Evolutionary conservation across 2,888 invertebrate species (phyloP), one percentile per base, ranked within the genome.

Genomic region (Aphidoletes aphidimyza): DNA sequence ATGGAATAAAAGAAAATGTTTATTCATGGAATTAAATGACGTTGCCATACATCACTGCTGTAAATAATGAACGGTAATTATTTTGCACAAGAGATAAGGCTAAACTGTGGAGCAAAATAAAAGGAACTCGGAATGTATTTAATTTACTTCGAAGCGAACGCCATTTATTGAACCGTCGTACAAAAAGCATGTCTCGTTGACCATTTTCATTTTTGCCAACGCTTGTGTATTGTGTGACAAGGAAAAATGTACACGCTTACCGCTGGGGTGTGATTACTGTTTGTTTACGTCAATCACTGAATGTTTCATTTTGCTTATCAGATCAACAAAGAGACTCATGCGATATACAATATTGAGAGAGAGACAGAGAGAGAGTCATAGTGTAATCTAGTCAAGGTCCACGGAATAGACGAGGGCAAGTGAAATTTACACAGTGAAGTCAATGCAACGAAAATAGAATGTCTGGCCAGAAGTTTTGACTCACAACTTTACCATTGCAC

Each of bases 51-150:
- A 69, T 69, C 69, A 69, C 30, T n/a, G 17, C 14, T 9, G 30
- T 30, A 69, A 69, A 69, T 69, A 69, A 69, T 69, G 69, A 69
- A 69, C 69, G 69, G 69, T 69, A 69, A 69, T 69, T 69, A 69
- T 26, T 69, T 69, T 69, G 69, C 69, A 69, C 26, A 30, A 30
- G 69, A 30, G 69, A 69, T 69, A 69, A 69, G 69, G 30, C 22
- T 22, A 54, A 19, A 54, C 2, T 47, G 2, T 2, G n/a, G 69
- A 30, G 69, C 26, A 30, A 26, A 34, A 69, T 30, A 69, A 1
- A 34, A 30, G 30, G 30, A 30, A 69, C 30, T 69, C 30, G 8
- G 3, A 30, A 14, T 69, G 30, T 5, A 69, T 30, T 30, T 26
- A 69, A 69, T 69, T 54, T 54, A 54, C 54, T 69, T 54, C 6